phyloP scores from a whole-genome alignment of 2,888 invertebrate genomes.

The Pristionchus entomophagus region DNA sequence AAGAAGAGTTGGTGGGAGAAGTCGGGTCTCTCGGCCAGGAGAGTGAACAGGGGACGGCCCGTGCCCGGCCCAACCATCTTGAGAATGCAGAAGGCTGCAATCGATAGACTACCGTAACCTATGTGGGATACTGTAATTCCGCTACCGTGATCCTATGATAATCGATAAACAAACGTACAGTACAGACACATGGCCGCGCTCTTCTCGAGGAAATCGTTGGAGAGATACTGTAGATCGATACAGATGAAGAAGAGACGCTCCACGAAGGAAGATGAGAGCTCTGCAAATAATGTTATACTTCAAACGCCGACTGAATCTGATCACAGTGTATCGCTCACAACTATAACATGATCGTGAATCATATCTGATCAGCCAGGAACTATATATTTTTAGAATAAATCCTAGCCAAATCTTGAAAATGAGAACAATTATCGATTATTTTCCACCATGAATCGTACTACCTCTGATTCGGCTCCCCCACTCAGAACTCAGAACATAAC shows the following conservation, averaged over 20 bases:
- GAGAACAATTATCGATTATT: too few relatives aligned
- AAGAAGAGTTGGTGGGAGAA: not conserved
- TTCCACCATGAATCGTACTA: too few relatives aligned
- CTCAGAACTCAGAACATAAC: too few relatives aligned
- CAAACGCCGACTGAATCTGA: too few relatives aligned
- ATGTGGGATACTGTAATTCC: not conserved
- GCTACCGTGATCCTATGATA: too few relatives aligned
- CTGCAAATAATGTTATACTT: not conserved
- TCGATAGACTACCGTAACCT: not conserved
- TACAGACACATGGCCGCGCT: constrained; percentile 45
- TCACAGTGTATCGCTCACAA: too few relatives aligned
- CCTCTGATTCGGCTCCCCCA: too few relatives aligned
- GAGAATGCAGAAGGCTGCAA: constrained; percentile 24
- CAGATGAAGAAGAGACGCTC: constrained; percentile 43
- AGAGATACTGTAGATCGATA: constrained; percentile 27
- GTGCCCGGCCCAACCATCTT: not conserved
- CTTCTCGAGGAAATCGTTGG: constrained; percentile 30
- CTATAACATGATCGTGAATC: too few relatives aligned
- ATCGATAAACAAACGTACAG: not conserved
- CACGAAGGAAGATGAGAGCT: not conserved
- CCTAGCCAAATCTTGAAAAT: too few relatives aligned
- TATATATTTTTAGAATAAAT: too few relatives aligned
- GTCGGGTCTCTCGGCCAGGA: not conserved
- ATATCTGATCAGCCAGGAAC: too few relatives aligned
- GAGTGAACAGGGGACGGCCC: not conserved